Conservation (phyloP, 2,888 invertebrate genomes). For the Drosophila nigricruria region DNA sequence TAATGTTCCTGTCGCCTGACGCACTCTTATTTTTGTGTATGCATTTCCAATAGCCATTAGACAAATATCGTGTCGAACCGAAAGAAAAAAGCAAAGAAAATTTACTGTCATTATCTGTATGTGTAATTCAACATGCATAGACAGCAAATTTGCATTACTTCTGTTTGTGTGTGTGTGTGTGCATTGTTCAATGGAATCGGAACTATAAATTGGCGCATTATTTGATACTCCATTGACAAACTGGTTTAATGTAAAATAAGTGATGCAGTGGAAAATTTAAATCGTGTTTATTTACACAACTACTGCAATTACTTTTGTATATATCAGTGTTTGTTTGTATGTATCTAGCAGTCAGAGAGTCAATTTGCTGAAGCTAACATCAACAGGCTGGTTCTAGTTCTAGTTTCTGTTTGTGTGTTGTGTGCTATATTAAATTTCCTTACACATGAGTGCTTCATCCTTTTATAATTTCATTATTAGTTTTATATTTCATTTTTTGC, state of each 20-base stretch:
- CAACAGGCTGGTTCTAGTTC: neutral
- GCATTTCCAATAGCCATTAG: constrained; percentile 34
- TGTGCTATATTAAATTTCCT: neutral
- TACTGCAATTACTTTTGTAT: neutral
- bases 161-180: neutral
- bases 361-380: constrained; percentile 6
- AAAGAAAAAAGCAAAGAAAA: neutral
- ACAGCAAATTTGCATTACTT: neutral
- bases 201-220: constrained; percentile 41
- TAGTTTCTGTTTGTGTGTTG: neutral
- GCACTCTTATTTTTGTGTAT: constrained; percentile 32
- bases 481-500: constrained; percentile 4
- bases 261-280: constrained; percentile 19
- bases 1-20: constrained; percentile 28
- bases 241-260: constrained; percentile 33
- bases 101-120: constrained; percentile 25
- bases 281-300: constrained; percentile 6
- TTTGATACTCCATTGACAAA: constrained; percentile 19
- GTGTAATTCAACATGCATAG: constrained; percentile 18
- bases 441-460: constrained; percentile 9
- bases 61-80: constrained; percentile 7
- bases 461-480: constrained; percentile 2
- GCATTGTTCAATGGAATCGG: constrained; percentile 4
- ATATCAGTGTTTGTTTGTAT: neutral
- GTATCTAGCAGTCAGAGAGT: neutral